Conservation (phyloP, 2,888 invertebrate species). For the Gerosis bhagava region DNA sequence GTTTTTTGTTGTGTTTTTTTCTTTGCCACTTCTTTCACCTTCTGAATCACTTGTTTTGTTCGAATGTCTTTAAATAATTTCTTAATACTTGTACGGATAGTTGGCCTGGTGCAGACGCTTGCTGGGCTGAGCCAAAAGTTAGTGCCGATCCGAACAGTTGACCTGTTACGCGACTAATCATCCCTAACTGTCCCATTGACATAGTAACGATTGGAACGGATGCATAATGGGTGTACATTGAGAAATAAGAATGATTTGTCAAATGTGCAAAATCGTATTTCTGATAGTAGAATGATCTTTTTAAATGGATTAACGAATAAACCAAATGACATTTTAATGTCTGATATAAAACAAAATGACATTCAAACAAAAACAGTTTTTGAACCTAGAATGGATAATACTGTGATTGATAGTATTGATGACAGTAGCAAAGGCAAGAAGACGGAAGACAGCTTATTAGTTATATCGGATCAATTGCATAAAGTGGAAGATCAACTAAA, state of each 20-base stretch:
- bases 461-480: slow-evolving; percentile 73
- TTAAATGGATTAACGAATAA: slow-evolving; percentile 70
- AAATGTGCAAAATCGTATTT: slow-evolving; percentile 73
- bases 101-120: too few relatives aligned
- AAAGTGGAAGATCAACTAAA: slow-evolving; percentile 76
- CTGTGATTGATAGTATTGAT: slow-evolving; percentile 25
- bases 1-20: too few relatives aligned
- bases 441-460: slow-evolving; percentile 76
- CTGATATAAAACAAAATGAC: slow-evolving; percentile 50
- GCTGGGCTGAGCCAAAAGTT: too few relatives aligned
- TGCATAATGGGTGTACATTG: too few relatives aligned
- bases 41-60: too few relatives aligned
- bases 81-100: too few relatives aligned
- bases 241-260: slow-evolving; percentile 63
- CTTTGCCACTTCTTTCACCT: too few relatives aligned
- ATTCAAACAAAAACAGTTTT: slow-evolving; percentile 47
- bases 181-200: too few relatives aligned
- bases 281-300: slow-evolving; percentile 74
- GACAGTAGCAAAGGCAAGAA: slow-evolving; percentile 60
- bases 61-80: too few relatives aligned
- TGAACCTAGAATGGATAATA: slow-evolving; percentile 35
- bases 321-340: slow-evolving; percentile 44
- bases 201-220: too few relatives aligned
- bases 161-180: too few relatives aligned
- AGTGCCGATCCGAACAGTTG: too few relatives aligned